A percentile compares a stretch with the other conserved stretches of the same genome.
Conservation (phyloP, 2,888 invertebrate genomes). For the Pachymerium ferrugineum region DNA sequence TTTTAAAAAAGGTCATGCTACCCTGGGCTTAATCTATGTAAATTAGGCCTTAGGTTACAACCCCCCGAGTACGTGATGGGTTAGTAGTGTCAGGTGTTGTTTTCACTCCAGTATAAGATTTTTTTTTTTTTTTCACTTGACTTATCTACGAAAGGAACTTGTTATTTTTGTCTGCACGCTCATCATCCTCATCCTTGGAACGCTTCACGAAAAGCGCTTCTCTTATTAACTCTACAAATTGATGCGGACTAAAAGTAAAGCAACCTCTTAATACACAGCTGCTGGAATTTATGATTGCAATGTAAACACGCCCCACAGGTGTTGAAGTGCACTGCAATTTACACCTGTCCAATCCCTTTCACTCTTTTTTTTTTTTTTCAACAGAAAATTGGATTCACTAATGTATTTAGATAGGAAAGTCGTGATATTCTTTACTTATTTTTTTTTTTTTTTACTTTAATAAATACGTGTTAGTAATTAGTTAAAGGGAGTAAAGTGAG, state of each 20-base stretch:
- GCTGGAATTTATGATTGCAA: slow-evolving; percentile 19
- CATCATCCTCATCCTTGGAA: slow-evolving; percentile 17
- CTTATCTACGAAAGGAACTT: slow-evolving; percentile 4
- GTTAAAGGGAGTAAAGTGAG: too few relatives aligned
- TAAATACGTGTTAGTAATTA: background rate
- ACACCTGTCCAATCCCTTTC: background rate
- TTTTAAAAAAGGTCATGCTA: background rate
- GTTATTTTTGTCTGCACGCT: slow-evolving; percentile 17
- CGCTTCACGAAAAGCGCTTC: background rate
- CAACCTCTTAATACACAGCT: slow-evolving; percentile 15
- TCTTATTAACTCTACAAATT: slow-evolving; percentile 22
- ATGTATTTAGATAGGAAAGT: background rate
- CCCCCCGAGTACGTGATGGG: background rate
- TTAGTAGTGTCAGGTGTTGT: background rate
- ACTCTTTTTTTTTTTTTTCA: background rate
- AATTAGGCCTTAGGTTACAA: background rate
- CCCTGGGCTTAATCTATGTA: background rate
- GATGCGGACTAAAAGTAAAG: background rate
- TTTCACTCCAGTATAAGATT: background rate
- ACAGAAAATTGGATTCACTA: slow-evolving; percentile 9
- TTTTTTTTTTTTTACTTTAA: background rate
- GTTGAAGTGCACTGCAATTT: background rate
- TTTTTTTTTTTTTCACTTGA: background rate
- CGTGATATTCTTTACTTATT: background rate
- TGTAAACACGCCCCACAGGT: slow-evolving; percentile 7